Evolutionary conservation across 2,113 vertebrate genomes (phyloP).

Genomic region (Circaetus cinerascens): DNA sequence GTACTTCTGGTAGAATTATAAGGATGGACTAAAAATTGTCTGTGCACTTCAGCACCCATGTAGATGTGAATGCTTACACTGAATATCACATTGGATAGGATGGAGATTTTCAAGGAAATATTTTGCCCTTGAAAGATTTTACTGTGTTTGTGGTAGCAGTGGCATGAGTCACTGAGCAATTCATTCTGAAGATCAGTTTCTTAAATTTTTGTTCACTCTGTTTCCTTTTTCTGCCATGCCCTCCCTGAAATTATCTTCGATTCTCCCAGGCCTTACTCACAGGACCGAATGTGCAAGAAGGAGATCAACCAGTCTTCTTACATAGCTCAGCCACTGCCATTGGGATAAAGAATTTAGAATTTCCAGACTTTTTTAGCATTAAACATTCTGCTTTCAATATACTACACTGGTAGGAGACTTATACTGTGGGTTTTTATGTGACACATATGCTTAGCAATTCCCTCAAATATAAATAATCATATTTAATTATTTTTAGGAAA

Average conservation of each 20-base stretch:
- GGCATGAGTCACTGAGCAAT: not conserved
- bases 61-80: not conserved
- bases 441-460: not conserved
- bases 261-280: not conserved
- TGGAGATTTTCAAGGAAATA: not conserved
- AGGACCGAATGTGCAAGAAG: not conserved
- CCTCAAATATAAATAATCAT: not conserved
- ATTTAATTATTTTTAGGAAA: not conserved
- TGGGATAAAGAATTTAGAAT: not conserved
- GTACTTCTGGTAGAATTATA: not conserved
- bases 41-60: not conserved
- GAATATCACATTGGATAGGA: not conserved
- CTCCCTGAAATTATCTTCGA: not conserved
- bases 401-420: not conserved
- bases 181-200: not conserved
- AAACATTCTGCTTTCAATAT: not conserved
- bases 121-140: not conserved
- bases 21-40: not conserved
- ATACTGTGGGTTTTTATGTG: not conserved
- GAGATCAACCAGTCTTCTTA: not conserved
- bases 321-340: not conserved
- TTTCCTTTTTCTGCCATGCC: not conserved
- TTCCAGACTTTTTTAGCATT: not conserved
- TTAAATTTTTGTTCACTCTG: not conserved
- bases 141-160: not conserved